phyloP scores from a whole-genome alignment of 1,140 invertebrate species.

The Lanistes nyassanus region DNA sequence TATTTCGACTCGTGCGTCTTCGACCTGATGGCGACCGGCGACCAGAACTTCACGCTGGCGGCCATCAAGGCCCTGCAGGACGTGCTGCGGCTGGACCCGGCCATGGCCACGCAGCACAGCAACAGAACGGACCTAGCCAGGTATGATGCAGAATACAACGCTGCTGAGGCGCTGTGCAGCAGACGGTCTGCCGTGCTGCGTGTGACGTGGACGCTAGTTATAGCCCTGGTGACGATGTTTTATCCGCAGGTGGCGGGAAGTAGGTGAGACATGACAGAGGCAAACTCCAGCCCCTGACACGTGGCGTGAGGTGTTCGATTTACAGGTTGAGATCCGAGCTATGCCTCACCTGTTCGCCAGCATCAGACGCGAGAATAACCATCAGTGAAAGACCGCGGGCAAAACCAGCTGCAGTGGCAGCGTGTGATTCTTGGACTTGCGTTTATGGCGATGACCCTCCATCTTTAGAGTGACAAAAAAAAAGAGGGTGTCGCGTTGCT shows the following conservation, averaged over 20 bases:
- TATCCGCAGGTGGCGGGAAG: not conserved
- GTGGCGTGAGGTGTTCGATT: too few relatives aligned
- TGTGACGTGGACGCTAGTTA: not conserved
- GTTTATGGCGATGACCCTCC: too few relatives aligned
- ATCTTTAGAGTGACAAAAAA: too few relatives aligned
- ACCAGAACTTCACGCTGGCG: slow-evolving; percentile 66
- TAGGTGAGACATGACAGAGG: slow-evolving; percentile 5
- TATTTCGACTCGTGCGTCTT: slow-evolving; percentile 75
- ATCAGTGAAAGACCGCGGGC: too few relatives aligned
- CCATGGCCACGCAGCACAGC: slow-evolving; percentile 34
- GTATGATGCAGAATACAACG: slow-evolving; percentile 35
- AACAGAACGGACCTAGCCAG: slow-evolving; percentile 42
- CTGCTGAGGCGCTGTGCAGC: not conserved
- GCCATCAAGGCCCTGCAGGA: slow-evolving; percentile 69
- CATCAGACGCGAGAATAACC: too few relatives aligned
- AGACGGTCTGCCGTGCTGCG: not conserved
- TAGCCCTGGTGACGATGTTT: not conserved
- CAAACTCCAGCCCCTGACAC: too few relatives aligned
- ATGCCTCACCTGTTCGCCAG: too few relatives aligned
- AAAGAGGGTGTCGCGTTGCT: too few relatives aligned
- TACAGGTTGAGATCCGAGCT: too few relatives aligned
- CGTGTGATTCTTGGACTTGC: too few relatives aligned
- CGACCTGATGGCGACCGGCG: slow-evolving; percentile 72
- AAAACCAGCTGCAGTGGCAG: too few relatives aligned
- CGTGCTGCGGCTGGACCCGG: slow-evolving; percentile 64